Percentiles rank a stretch among this genome's conserved stretches.
phyloP scores from a whole-genome alignment of 2,888 invertebrate genomes.

The Cerastis rubricosa region DNA sequence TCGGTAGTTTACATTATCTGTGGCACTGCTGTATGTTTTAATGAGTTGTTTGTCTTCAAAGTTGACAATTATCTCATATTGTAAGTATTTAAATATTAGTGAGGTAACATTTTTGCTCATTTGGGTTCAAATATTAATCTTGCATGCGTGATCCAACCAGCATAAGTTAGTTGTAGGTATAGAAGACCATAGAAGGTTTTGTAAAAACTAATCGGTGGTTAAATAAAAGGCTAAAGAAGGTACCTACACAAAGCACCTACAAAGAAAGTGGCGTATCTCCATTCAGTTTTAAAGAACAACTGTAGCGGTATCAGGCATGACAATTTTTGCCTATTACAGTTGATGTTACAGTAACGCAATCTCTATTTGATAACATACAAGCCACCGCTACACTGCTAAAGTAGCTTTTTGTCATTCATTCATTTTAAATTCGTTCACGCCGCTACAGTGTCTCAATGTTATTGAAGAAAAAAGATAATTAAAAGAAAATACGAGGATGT shows the following conservation, averaged over 20 bases:
- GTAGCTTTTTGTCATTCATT: too few relatives aligned
- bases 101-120: neutral
- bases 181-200: too few relatives aligned
- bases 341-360: neutral
- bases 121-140: neutral
- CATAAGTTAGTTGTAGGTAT: too few relatives aligned
- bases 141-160: neutral
- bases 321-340: neutral
- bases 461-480: too few relatives aligned
- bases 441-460: too few relatives aligned
- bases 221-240: too few relatives aligned
- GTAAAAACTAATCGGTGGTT: too few relatives aligned
- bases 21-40: conserved; percentile 43
- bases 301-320: neutral
- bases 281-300: neutral
- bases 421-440: too few relatives aligned
- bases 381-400: too few relatives aligned
- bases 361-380: neutral
- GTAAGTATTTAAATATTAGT: neutral
- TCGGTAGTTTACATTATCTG: conserved; percentile 51
- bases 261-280: neutral
- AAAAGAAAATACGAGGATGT: too few relatives aligned
- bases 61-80: conserved; percentile 31
- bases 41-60: conserved; percentile 33
- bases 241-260: too few relatives aligned